Base-by-base conservation (phyloP, 2,797 vertebrate genomes). In the Xyrichtys novacula region DNA sequence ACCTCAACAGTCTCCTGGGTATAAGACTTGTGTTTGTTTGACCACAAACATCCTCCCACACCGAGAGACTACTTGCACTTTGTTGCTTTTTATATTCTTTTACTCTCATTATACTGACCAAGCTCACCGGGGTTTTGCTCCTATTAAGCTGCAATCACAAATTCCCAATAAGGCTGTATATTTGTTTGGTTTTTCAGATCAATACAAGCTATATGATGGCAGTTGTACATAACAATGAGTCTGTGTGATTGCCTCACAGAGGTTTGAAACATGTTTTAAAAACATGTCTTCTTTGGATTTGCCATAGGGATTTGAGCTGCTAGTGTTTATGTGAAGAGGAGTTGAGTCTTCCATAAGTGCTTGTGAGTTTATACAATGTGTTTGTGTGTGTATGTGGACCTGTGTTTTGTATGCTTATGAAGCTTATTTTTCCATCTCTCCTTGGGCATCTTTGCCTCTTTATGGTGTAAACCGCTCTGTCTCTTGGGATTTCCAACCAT, bases 361-460 rank as follows among this genome's bases (percentile, higher is more conserved):
- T 34, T 57, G 29, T 64, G 17, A 22, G n/a, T 12, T 19, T 46
- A 19, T 7, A 26, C 17, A 54, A 28, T 28, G 10, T 71, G 26
- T 22, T 14, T 49, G 23, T 66, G 22, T 70, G 19, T 36, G 1
- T 46, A 40, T 23, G n/a, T 17, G 25, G 34, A 6, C 2, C 7
- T 65, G 44, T 0, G 3, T 66, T 34, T 17, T 53, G 25, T 19
- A 31, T 26, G 42, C 6, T 38, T 58, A 32, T 36, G 50, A 34
- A 17, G 17, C 48, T 56, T 28, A 58, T 80, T 74, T 66, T 42
- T 42, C 31, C 38, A 66, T 72, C 66, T 56, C 19, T 71, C 74
- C 56, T 63, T 47, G 44, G 74, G 72, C 69, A 12, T 64, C 34
- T 15, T 68, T 52, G 58, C 26, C 23, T 57, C 44, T 65, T 14